phyloP scores from a whole-genome alignment of 2,888 invertebrate species.

The Orthonevra nobilis region DNA sequence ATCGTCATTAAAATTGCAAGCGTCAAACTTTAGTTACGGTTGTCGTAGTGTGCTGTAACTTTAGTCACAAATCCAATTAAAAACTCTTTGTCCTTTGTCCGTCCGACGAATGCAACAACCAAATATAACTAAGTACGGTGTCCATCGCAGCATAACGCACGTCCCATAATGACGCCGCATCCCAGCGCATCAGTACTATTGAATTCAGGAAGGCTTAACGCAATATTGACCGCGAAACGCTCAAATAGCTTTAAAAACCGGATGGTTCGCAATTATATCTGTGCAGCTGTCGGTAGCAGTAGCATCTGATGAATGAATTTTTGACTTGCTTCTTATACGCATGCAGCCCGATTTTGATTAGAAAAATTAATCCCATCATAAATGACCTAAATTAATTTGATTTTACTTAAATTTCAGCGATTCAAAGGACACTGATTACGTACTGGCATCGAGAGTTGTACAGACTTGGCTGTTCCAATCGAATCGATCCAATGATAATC shows the following conservation, averaged over 20 bases:
- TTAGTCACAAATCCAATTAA: slow-evolving; percentile 59
- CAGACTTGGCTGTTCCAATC: slow-evolving; percentile 80
- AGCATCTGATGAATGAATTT: too few relatives aligned
- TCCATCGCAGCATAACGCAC: slow-evolving; percentile 19
- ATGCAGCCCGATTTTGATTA: too few relatives aligned
- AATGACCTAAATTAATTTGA: slow-evolving; percentile 1
- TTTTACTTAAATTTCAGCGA: slow-evolving; percentile 72
- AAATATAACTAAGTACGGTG: slow-evolving; percentile 45
- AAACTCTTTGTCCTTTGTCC: slow-evolving; percentile 53
- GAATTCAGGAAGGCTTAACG: slow-evolving; percentile 34
- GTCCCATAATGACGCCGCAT: slow-evolving; percentile 9
- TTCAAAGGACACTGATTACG: slow-evolving; percentile 78
- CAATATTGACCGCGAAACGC: slow-evolving; percentile 14
- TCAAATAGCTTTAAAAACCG: slow-evolving; percentile 20
- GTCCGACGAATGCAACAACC: slow-evolving; percentile 22
- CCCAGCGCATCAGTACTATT: too few relatives aligned
- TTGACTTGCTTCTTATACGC: slow-evolving; percentile 6
- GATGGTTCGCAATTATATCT: slow-evolving; percentile 38
- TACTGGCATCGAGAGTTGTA: slow-evolving; percentile 79
- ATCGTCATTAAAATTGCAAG: slow-evolving; percentile 48
- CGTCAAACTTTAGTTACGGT: slow-evolving; percentile 36
- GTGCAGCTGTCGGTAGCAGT: too few relatives aligned
- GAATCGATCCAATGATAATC: slow-evolving; percentile 79
- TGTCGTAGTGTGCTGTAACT: slow-evolving; percentile 1
- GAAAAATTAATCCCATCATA: slow-evolving; percentile 18